Base-by-base conservation (phyloP, 2,888 invertebrate genomes). In the Cylindroiulus punctatus region DNA sequence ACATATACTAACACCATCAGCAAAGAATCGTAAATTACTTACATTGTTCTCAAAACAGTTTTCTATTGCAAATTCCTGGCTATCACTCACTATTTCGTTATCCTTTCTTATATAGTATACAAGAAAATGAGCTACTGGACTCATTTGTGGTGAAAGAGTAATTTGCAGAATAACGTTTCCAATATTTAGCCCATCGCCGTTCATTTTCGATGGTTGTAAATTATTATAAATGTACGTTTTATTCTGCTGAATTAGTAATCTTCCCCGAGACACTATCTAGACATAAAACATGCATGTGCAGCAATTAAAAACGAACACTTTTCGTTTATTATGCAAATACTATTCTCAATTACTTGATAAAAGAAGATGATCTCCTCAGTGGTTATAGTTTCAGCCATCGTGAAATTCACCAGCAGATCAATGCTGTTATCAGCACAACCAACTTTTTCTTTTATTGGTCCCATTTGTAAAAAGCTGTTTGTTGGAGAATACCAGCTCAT, bases 1-100 rank as follows among this genome's bases (percentile, higher is more conserved):
- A 47, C 17, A 47, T 12, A 47, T 2, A 12, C 14, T 14, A 47
- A 47, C 14, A 14, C 19, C 5, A 30, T 81, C 36, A 30, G 19
- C 14, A 19, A 81, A 2, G 26, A 22, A 83, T 36, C 10, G 14
- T 10, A 83, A 14, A 8, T 82, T 19, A 22, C 65, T 83, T 40
- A 83, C 83, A 40, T 83, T 83, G 22, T 83, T 83, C n/a, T 83
- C 83, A 83, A 83, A 83, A 83, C 83, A 83, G 10, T 83, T 40
- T 42, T 83, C 83, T 36, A 83, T 42, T 3, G 40, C 1, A 32
- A 83, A 36, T 32, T 32, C 10, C 44, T 36, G 40, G 10, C 44
- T n/a, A 44, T 83, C 83, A n/a, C 40, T 42, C 8, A 83, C 83
- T 42, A 83, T 44, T 22, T 83, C 83, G 7, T 44, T 44, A 83